phyloP scores from a whole-genome alignment of 2,113 vertebrate genomes.

The Rhodinocichla rosea region DNA sequence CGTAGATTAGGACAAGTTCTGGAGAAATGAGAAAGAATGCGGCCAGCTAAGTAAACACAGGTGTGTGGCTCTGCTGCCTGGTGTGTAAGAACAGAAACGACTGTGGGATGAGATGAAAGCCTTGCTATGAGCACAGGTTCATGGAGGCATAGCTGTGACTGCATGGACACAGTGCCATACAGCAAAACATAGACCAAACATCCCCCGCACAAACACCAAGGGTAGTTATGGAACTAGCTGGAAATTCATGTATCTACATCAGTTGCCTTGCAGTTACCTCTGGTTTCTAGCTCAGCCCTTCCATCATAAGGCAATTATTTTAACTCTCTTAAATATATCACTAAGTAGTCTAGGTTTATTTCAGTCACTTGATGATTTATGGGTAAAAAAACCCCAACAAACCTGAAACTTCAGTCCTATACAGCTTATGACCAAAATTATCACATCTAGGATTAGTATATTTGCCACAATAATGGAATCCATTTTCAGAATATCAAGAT shows the following conservation, averaged over 20 bases:
- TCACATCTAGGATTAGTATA: neutral
- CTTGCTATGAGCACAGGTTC: neutral
- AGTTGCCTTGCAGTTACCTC: neutral
- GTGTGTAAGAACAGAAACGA: neutral
- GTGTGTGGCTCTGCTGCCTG: neutral
- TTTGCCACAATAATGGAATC: neutral
- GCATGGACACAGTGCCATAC: rapidly evolving
- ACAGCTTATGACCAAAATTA: neutral
- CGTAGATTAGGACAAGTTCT: slow-evolving; percentile 26
- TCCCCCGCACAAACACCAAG: neutral
- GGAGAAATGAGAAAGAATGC: slow-evolving; percentile 52
- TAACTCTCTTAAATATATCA: neutral
- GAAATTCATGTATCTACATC: neutral
- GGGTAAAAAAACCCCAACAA: neutral
- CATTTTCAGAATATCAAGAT: neutral
- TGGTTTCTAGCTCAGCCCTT: neutral
- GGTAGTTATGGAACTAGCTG: neutral
- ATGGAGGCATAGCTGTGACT: neutral
- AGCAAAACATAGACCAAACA: neutral
- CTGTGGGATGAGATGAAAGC: neutral
- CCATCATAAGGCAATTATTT: neutral
- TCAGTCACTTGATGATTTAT: neutral
- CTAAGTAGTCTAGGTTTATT: neutral
- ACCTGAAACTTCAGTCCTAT: neutral
- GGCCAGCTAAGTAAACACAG: slow-evolving; percentile 52